Conservation (phyloP, 2,888 invertebrate genomes). For the Drosophila monieri region DNA sequence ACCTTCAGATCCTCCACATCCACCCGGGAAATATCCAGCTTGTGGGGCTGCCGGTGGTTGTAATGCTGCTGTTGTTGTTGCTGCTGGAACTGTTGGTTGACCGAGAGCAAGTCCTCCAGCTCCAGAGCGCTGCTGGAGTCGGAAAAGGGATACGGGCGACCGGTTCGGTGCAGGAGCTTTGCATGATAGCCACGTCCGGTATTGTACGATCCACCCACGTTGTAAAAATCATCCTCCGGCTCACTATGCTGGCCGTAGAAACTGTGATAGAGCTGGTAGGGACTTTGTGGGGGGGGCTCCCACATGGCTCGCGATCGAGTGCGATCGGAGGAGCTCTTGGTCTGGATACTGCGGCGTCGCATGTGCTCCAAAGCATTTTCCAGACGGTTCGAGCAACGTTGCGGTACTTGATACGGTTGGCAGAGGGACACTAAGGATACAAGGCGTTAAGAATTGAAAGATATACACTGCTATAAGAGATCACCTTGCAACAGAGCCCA, state of each 20-base stretch:
- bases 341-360: slow-evolving; percentile 81
- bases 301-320: slow-evolving; percentile 69
- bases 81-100: slow-evolving; percentile 35
- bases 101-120: slow-evolving; percentile 59
- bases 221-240: slow-evolving; percentile 72
- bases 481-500: slow-evolving; percentile 53
- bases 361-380: slow-evolving; percentile 89
- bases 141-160: slow-evolving; percentile 49
- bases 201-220: slow-evolving; percentile 46
- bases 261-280: slow-evolving; percentile 82
- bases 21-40: slow-evolving; percentile 70
- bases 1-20: slow-evolving; percentile 84
- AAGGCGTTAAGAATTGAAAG: not conserved
- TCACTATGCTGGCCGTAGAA: slow-evolving; percentile 78
- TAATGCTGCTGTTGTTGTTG: slow-evolving; percentile 43
- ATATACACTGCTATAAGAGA: not conserved
- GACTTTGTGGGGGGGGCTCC: slow-evolving; percentile 74
- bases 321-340: slow-evolving; percentile 56
- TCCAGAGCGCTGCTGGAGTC: slow-evolving; percentile 53
- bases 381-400: slow-evolving; percentile 87
- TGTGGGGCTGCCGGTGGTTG: slow-evolving; percentile 71
- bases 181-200: slow-evolving; percentile 68
- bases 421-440: slow-evolving; percentile 36
- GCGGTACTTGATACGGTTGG: slow-evolving; percentile 83
- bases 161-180: slow-evolving; percentile 66